These are phyloP conservation scores for Tinamus major DNA, from an alignment of 2,797 vertebrate species.

Conservation along the genomic window DNA sequence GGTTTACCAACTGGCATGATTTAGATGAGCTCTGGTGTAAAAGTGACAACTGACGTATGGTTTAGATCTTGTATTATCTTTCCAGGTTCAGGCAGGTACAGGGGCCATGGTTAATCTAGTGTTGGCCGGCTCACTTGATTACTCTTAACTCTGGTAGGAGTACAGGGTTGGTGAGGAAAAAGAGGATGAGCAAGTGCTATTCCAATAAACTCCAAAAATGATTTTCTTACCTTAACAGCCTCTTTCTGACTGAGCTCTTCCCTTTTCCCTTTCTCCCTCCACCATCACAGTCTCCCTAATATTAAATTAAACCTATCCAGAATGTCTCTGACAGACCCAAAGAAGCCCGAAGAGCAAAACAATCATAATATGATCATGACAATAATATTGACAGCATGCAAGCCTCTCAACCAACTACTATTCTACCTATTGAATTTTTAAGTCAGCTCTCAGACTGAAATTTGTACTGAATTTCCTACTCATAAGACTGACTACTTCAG, in stretches of 20 bases:
- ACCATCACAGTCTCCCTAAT: not conserved
- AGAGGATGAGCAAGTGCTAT: not conserved
- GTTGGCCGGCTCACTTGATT: not conserved
- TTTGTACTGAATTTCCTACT: not conserved
- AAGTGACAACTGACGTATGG: not conserved
- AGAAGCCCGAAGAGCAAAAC: not conserved
- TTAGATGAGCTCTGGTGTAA: not conserved
- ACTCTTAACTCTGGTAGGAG: not conserved
- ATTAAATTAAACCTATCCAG: not conserved
- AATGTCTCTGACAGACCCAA: not conserved
- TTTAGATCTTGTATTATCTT: not conserved
- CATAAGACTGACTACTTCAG: not conserved
- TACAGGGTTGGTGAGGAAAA: not conserved
- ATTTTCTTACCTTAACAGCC: not conserved
- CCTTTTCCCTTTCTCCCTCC: not conserved
- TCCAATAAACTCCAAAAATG: not conserved
- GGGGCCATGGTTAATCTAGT: not conserved
- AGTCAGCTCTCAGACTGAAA: not conserved
- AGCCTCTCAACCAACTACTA: not conserved
- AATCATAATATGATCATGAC: not conserved
- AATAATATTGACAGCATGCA: not conserved
- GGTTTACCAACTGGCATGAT: not conserved
- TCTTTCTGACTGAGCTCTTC: not conserved
- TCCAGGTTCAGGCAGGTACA: not conserved
- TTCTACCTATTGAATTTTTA: not conserved